These are phyloP conservation scores for Calephelis nemesis DNA, from an alignment of 1,140 invertebrate genomes.

Conservation along the genomic window DNA sequence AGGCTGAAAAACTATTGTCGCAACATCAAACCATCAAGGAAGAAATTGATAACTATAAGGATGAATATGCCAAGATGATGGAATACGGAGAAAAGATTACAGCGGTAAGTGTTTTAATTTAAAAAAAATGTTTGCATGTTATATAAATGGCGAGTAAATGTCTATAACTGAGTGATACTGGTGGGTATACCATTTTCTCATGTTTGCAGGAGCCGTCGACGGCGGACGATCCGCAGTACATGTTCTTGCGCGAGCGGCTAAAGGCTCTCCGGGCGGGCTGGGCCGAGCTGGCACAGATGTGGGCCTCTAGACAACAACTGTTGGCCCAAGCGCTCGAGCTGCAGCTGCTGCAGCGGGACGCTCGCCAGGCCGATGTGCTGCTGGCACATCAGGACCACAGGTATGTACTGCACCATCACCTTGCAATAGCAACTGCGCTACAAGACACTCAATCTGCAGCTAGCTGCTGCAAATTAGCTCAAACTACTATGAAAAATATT, in stretches of 20 bases:
- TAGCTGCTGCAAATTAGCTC: too few species aligned
- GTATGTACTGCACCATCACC: slow-evolving; percentile 47
- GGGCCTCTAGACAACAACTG: slow-evolving; percentile 97
- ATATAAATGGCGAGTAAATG: too few species aligned
- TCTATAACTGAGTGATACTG: too few species aligned
- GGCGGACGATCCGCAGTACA: slow-evolving; percentile 97
- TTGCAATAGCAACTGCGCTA: too few species aligned
- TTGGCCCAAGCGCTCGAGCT: slow-evolving; percentile 96
- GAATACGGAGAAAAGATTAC: slow-evolving; percentile 98
- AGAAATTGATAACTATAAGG: slow-evolving; percentile 99
- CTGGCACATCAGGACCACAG: slow-evolving; percentile 98
- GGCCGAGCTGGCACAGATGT: slow-evolving; percentile 99
- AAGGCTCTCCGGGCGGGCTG: slow-evolving; percentile 99
- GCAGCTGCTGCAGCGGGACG: slow-evolving; percentile 97
- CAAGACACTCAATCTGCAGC: too few species aligned
- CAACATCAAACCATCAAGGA: slow-evolving; percentile 98
- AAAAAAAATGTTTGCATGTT: too few species aligned
- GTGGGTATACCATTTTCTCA: neutral
- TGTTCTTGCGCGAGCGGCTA: slow-evolving; percentile 97
- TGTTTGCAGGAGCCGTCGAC: slow-evolving; percentile 84
- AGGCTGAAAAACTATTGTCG: slow-evolving; percentile 97
- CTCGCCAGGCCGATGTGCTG: slow-evolving; percentile 97
- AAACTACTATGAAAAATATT: too few species aligned
- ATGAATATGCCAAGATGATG: slow-evolving; percentile 99
- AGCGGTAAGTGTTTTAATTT: slow-evolving; percentile 79